Conservation (phyloP, 2,113 vertebrate species). For the Castor canadensis region DNA sequence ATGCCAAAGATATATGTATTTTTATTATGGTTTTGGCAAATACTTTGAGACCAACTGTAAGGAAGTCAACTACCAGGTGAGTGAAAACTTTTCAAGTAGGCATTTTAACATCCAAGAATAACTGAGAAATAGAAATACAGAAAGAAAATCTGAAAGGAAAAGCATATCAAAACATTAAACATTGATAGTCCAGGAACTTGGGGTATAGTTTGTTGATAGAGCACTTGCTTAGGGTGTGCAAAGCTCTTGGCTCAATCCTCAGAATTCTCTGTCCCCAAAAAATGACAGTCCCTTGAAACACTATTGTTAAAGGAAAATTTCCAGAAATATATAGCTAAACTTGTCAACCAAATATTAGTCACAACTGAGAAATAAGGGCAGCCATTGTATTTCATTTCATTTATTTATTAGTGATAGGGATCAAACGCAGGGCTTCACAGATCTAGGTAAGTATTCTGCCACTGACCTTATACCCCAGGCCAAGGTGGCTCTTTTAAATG, state of each 20-base stretch:
- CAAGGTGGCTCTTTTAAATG: neutral
- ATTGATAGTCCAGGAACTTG: neutral
- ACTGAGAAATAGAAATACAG: neutral
- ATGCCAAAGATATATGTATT: neutral
- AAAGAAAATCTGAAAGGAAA: neutral
- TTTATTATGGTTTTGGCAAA: neutral
- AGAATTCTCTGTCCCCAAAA: neutral
- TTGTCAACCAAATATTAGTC: neutral
- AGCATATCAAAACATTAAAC: neutral
- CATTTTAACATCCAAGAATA: neutral
- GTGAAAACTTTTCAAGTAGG: neutral
- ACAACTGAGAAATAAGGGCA: neutral
- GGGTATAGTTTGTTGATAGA: neutral
- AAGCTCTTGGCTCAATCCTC: neutral
- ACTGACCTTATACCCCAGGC: neutral
- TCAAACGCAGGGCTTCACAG: neutral
- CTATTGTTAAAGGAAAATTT: neutral
- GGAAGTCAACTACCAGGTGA: conserved; percentile 69
- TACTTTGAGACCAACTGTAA: conserved; percentile 68
- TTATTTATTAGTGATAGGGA: neutral
- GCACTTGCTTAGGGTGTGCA: neutral
- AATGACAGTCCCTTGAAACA: neutral
- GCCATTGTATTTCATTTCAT: neutral
- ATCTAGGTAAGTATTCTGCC: no score
- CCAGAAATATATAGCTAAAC: neutral